Evolutionary conservation across 2,113 vertebrate genomes (phyloP), one percentile per base, ranked within the genome.

Genomic region (Otolemur garnettii): DNA sequence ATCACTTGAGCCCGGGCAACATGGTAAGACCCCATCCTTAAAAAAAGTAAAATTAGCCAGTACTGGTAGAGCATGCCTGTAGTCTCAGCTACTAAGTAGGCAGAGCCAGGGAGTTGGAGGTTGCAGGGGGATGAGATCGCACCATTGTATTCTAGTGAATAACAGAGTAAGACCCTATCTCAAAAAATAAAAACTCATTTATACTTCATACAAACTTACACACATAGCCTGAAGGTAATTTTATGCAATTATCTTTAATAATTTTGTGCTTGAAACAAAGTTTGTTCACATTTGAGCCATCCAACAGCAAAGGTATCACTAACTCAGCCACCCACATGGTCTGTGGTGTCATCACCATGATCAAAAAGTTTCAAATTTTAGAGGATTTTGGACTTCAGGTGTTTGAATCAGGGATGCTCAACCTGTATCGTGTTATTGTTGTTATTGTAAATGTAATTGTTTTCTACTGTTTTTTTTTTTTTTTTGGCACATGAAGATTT

Each of bases 401-500:
- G 38, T 38, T 72, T 13, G 21, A 35, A 22, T 22, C 38, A 38
- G 35, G 21, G 4, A 72, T 72, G 69, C 69, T 72, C 19, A 38
- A 72, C 5, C 10, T 38, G 30, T 57, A n/a, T 21, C 55, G 10
- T 55, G 13, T 42, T 87, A 64, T 53, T 74, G 12, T 71, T 82
- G 35, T 50, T 75, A 35, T 45, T 94, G 1, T 59, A 68, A 75
- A 59, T 74, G 8, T 53, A 33, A 55, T 33, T 45, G 45, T 84
- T 55, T 83, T 91, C 21, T 42, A 93, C 50, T 90, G 55, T 50
- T n/a, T n/a, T n/a, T n/a, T n/a, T n/a, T n/a, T n/a, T n/a, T 57
- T 60, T 38, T 26, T 71, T 10, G 92, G 1, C 59, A 53, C 8
- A 74, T 35, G 14, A 83, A 92, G 26, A 30, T 68, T 69, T 64